These are phyloP conservation scores for Sphaerodactylus townsendi DNA, from an alignment of 2,113 vertebrate species.

Conservation along the genomic window DNA sequence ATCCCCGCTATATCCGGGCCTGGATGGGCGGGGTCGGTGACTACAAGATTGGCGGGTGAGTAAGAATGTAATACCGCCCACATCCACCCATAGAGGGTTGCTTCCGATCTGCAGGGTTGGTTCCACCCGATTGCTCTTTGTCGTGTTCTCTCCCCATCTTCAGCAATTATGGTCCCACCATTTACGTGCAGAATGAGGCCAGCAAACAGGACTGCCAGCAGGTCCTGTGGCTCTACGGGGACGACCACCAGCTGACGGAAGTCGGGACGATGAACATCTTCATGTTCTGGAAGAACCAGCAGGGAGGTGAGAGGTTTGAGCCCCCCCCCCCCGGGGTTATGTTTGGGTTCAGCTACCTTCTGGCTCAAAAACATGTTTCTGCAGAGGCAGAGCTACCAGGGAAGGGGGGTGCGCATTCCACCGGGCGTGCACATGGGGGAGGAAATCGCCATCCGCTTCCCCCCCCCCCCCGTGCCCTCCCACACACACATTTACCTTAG, in stretches of 20 bases:
- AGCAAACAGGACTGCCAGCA: slow-evolving; percentile 82
- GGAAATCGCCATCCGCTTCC: too few relatives aligned
- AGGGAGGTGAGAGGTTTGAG: slow-evolving; percentile 75
- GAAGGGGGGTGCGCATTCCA: too few relatives aligned
- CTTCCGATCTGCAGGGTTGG: neutral
- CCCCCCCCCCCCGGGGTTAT: too few relatives aligned
- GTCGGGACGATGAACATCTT: slow-evolving; percentile 95
- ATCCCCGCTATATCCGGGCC: slow-evolving; percentile 82
- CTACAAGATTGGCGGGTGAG: slow-evolving; percentile 89
- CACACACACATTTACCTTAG: too few relatives aligned
- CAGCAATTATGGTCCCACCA: slow-evolving; percentile 90
- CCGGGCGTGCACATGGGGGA: too few relatives aligned
- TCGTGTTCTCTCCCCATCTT: neutral
- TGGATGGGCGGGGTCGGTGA: slow-evolving; percentile 87
- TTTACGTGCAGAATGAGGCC: slow-evolving; percentile 83
- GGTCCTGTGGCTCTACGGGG: slow-evolving; percentile 88
- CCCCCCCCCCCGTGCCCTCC: too few relatives aligned
- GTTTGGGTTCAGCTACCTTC: too few relatives aligned
- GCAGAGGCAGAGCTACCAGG: too few relatives aligned
- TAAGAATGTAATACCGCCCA: neutral
- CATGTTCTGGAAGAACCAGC: slow-evolving; percentile 85
- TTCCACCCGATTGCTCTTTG: too few relatives aligned
- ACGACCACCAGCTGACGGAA: slow-evolving; percentile 86
- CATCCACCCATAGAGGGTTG: neutral
- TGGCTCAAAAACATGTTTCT: too few relatives aligned